Evolutionary conservation across 2,888 invertebrate species (phyloP), one percentile per base, ranked within the genome.

Genomic region (Onchidella celtica): DNA sequence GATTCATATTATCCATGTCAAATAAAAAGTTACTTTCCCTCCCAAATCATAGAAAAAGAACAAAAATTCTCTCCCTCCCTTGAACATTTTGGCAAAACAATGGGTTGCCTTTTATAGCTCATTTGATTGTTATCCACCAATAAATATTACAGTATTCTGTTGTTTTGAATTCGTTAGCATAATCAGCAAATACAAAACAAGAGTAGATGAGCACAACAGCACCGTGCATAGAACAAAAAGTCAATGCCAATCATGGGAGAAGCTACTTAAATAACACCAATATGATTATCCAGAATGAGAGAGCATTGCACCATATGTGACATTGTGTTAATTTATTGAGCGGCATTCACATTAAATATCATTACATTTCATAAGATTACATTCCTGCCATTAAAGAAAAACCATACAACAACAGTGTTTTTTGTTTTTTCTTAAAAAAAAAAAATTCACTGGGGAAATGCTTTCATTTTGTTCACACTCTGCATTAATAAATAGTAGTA

Each of bases 261-360:
- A 59, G 68, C 38, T 57, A 36, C 21, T 29, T 69, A 55, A 65
- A 66, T 61, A 79, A 27, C 21, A 69, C 57, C 24, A 69, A 32
- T 66, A 34, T 73, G 65, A 63, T 79, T 61, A 65, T 70, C 55
- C 29, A 38, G 29, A 55, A 3, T 14, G 59, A 63, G 63, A 72
- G 17, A 65, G 72, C 66, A 79, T 79, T 79, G 79, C 79, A 79
- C 79, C 79, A 79, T 27, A 65, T 70, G 36, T 65, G 70, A 79
- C 72, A 79, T 27, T 75, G 61, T 61, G 34, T 70, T 79, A 73
- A 79, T 36, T 73, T 79, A 73, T 79, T 79, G 79, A 79, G 79
- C 75, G 29, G 63, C 57, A 57, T 70, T 69, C 40, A 78, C 78
- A 78, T 68, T 32, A 78, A 34, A 70, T 68, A 40, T 47, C 57